Evolutionary conservation across 37 sponge, comb jelly and placozoan species (phyloP).

Genomic region (Halisarca cf. caerulea): DNA sequence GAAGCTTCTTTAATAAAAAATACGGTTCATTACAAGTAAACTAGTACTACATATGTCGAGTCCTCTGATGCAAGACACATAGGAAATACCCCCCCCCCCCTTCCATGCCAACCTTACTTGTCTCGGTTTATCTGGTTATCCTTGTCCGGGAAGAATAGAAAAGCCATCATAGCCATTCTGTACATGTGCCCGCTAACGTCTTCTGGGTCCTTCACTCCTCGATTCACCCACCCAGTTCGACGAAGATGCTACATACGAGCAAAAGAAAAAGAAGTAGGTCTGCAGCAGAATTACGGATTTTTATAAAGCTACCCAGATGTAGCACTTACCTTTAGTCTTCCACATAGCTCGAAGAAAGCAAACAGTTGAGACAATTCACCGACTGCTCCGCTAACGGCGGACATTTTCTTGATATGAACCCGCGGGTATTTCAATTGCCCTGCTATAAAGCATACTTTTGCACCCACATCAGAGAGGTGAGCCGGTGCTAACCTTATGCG

Average conservation of each 20-base stretch:
- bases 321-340: constrained; percentile 72
- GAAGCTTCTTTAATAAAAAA: too few species aligned
- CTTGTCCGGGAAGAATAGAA: constrained; percentile 47
- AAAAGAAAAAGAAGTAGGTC: background rate
- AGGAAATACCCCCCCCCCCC: too few species aligned
- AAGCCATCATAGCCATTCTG: constrained; percentile 89
- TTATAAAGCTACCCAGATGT: too few species aligned
- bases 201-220: constrained; percentile 72
- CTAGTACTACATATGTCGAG: too few species aligned
- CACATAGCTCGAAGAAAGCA: constrained; percentile 71
- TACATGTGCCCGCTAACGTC: constrained; percentile 95
- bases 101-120: too few species aligned
- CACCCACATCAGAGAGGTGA: background rate
- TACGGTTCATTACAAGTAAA: too few species aligned
- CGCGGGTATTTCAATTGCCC: too few species aligned
- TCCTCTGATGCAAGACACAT: too few species aligned
- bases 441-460: too few species aligned
- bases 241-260: constrained; percentile 61
- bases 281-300: too few species aligned
- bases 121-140: constrained; percentile 39
- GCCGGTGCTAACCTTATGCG: background rate
- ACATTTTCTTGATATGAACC: too few species aligned
- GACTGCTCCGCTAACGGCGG: background rate
- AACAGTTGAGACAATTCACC: constrained; percentile 30
- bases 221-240: constrained; percentile 88